Percentiles rank a stretch among this genome's conserved stretches.
phyloP scores from a whole-genome alignment of 1,140 invertebrate genomes.

The Drosophila sucinea region DNA sequence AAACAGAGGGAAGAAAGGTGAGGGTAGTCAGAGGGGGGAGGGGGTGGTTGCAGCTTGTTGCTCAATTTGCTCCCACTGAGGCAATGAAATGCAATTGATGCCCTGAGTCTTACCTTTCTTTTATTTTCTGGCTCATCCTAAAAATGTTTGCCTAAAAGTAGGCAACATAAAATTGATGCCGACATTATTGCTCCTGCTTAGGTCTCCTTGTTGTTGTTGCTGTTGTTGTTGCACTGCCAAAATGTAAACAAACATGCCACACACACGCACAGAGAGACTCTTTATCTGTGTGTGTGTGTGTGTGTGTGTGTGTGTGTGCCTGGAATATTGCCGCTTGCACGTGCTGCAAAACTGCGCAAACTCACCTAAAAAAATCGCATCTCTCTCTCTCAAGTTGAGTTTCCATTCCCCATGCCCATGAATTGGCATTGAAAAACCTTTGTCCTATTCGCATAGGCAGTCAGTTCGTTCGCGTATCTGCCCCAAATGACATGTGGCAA shows the following conservation, averaged over 20 bases:
- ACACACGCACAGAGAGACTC: constrained; percentile 8
- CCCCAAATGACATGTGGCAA: constrained; percentile 31
- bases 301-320: constrained; percentile 18
- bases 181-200: background rate
- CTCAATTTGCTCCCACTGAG: constrained; percentile 46
- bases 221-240: constrained; percentile 41
- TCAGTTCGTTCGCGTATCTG: constrained; percentile 65
- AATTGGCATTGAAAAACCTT: constrained; percentile 46
- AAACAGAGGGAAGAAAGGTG: background rate
- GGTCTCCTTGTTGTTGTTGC: background rate
- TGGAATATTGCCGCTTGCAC: constrained; percentile 61
- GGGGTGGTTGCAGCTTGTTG: constrained; percentile 65
- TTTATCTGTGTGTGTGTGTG: background rate
- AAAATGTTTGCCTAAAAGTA: constrained; percentile 56
- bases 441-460: constrained; percentile 30
- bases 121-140: constrained; percentile 35
- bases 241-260: constrained; percentile 75
- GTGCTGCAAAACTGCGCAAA: constrained; percentile 60
- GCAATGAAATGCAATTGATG: constrained; percentile 49
- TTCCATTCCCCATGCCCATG: constrained; percentile 40
- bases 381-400: background rate
- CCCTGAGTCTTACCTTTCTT: constrained; percentile 30
- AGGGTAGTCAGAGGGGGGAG: background rate
- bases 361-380: constrained; percentile 45
- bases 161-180: constrained; percentile 65